A percentile compares a stretch with the other conserved stretches of the same genome.
phyloP scores from a whole-genome alignment of 2,888 invertebrate species.

The Alsophila aescularia region DNA sequence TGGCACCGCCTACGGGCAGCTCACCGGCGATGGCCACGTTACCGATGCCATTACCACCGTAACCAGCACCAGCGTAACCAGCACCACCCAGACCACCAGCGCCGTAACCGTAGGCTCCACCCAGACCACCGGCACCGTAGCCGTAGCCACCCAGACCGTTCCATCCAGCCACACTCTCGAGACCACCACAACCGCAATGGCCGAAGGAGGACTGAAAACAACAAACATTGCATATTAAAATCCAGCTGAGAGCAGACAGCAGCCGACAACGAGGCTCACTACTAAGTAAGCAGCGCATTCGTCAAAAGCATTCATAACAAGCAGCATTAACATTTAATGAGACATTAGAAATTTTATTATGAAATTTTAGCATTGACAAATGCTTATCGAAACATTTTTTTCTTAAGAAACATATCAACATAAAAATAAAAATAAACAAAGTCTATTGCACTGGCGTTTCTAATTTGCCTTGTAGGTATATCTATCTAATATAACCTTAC shows the following conservation, averaged over 20 bases:
- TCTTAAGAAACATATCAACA: too few relatives aligned
- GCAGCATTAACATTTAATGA: too few relatives aligned
- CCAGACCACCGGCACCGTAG: constrained; percentile 8
- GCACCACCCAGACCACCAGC: constrained; percentile 2
- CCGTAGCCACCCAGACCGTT: background rate
- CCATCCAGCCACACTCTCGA: background rate
- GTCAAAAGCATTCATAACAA: too few relatives aligned
- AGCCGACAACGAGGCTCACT: too few relatives aligned
- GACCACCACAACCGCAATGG: background rate
- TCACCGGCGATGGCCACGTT: constrained; percentile 40
- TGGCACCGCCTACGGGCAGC: constrained; percentile 45
- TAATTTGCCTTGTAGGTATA: too few relatives aligned
- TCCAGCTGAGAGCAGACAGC: too few relatives aligned
- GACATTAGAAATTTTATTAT: too few relatives aligned
- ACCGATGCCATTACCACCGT: constrained; percentile 36
- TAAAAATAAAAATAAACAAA: too few relatives aligned
- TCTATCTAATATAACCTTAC: constrained; percentile 33
- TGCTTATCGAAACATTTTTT: too few relatives aligned
- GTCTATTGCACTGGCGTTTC: too few relatives aligned
- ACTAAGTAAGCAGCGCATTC: too few relatives aligned
- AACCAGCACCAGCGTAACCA: constrained; percentile 1
- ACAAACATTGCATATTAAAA: background rate
- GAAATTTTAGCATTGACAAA: too few relatives aligned
- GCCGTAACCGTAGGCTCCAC: constrained; percentile 1
- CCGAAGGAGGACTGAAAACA: background rate